Conservation (phyloP, 2,797 vertebrate species). For the Microctenopoma steveboyesi region DNA sequence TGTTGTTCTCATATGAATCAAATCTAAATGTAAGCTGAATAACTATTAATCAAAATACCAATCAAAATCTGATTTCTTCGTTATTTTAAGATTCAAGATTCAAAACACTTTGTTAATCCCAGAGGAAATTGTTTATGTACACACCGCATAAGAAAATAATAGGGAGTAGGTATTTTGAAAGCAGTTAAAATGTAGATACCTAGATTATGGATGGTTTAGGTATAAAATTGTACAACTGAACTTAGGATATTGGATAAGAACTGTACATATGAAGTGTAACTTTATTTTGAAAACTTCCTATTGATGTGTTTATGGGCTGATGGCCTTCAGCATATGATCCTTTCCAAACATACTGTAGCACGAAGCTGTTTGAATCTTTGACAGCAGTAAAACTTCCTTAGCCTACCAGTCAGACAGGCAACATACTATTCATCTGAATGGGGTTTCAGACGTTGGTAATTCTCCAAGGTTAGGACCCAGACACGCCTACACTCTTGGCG, state of each 20-base stretch:
- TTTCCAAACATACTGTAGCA: conserved; percentile 46
- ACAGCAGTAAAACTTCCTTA: conserved; percentile 47
- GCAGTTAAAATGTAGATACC: background rate
- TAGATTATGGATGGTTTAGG: background rate
- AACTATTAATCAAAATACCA: background rate
- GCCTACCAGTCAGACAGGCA: conserved; percentile 55
- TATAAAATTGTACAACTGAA: background rate
- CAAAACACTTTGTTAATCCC: too few relatives aligned
- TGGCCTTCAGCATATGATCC: conserved; percentile 24
- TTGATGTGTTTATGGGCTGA: conserved; percentile 12
- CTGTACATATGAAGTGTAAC: background rate
- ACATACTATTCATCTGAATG: conserved; percentile 65
- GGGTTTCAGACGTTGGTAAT: conserved; percentile 70
- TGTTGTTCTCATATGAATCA: too few relatives aligned
- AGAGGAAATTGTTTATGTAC: too few relatives aligned
- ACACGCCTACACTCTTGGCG: conserved; percentile 74
- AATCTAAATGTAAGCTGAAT: too few relatives aligned
- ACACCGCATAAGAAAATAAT: too few relatives aligned
- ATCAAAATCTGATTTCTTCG: too few relatives aligned
- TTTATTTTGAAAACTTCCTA: background rate
- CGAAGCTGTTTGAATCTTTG: conserved; percentile 57
- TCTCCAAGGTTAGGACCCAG: conserved; percentile 74
- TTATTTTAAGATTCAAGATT: too few relatives aligned
- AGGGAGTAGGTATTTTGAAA: too few relatives aligned
- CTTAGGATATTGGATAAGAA: background rate